A percentile compares a stretch with the other conserved stretches of the same genome.
These are phyloP conservation scores for Leptatherina wallacei DNA, from an alignment of 2,797 vertebrate species.

Conservation along the genomic window DNA sequence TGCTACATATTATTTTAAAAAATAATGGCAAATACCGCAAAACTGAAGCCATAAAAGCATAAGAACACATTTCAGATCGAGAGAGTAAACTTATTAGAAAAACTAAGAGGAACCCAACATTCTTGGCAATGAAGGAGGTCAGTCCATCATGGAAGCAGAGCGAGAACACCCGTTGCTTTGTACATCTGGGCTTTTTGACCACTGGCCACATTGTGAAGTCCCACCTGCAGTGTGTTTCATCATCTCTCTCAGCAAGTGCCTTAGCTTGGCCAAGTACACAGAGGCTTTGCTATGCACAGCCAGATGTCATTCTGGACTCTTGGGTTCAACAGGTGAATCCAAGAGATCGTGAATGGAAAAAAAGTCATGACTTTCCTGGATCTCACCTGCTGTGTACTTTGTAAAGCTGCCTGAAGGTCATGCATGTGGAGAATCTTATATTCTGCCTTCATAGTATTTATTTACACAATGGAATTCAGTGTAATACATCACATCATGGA, in stretches of 20 bases:
- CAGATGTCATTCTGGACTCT: constrained; percentile 73
- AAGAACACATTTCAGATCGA: constrained; percentile 3
- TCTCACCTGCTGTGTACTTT: constrained; percentile 29
- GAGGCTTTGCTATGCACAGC: constrained; percentile 63
- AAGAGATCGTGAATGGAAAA: constrained; percentile 34
- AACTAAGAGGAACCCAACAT: constrained; percentile 64
- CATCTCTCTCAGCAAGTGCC: constrained; percentile 76
- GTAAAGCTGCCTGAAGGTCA: constrained; percentile 25
- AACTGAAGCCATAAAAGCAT: background rate
- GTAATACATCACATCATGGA: constrained; percentile 42
- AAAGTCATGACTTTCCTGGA: constrained; percentile 20
- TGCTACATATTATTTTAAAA: background rate
- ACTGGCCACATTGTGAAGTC: constrained; percentile 75
- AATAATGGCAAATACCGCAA: constrained; percentile 14
- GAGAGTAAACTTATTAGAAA: constrained; percentile 48
- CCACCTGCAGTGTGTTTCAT: constrained; percentile 78
- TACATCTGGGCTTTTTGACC: constrained; percentile 80
- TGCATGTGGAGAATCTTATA: constrained; percentile 27
- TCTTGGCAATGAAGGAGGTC: constrained; percentile 69
- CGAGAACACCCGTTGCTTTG: constrained; percentile 62
- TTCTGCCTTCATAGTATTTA: constrained; percentile 50
- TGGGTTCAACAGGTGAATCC: constrained; percentile 76
- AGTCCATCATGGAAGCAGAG: constrained; percentile 70
- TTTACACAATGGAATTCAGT: constrained; percentile 31
- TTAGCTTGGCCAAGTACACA: constrained; percentile 52